Evolutionary conservation across 1,140 invertebrate genomes (phyloP), one percentile per base, ranked within the genome.

Genomic region (Augochlora pura): DNA sequence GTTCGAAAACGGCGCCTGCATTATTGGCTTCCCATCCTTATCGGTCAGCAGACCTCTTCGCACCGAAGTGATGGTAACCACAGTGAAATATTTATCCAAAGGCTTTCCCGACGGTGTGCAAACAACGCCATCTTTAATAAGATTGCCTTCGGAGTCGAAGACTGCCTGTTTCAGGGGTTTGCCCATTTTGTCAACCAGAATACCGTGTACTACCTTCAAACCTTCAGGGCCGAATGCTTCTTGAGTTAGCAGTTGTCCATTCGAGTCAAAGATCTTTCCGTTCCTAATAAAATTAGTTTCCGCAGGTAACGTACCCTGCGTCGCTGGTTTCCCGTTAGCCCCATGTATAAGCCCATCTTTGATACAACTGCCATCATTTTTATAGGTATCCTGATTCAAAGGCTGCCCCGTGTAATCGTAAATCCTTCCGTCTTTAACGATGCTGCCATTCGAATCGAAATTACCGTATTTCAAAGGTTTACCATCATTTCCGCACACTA

Each of bases 171-270:
- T 92, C 32, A 93, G 25, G 1, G 91, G 91, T 72, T 89, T 90
- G 0, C 91, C 91, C 21, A 81, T 82, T 73, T 90, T 91, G 21
- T 93, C 92, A 2, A 92, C 86, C 4, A 92, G 68, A 0, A 92
- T 76, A 57, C 92, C 92, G 25, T 92, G 84, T 6, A 88, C 62
- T 9, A 93, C 86, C 77, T 86, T 91, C 10, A 92, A 39, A 64
- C 90, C 92, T 82, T 93, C 92, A 3, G 90, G 89, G 18, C 92
- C 92, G 71, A 93, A 93, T 23, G 92, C 89, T 83, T 93, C 92
- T 42, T 91, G 90, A 0, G 87, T 90, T 0, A 93, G 63, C 1
- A 84, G 88, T 46, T 91, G 88, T 46, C 90, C 90, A 69, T 86
- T 88, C 0, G 79, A 84, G 2, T 88, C 81, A 18, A 86, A 91